Base-by-base conservation (phyloP, 1,140 invertebrate species). In the Phymastichus coffea region DNA sequence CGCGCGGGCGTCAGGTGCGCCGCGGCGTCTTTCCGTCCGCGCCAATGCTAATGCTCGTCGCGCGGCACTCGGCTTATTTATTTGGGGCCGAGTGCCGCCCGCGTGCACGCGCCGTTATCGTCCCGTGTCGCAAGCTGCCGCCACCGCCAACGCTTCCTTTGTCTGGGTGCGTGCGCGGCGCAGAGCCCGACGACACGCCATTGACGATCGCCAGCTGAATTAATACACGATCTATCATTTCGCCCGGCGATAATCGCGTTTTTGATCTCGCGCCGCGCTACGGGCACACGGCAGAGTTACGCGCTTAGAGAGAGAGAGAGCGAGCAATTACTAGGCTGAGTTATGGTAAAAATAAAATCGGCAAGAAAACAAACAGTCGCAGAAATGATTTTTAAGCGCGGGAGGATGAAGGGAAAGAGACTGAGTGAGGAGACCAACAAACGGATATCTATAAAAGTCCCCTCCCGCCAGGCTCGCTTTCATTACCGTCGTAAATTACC, bases 401-500 rank as follows among this genome's bases (percentile, higher is more conserved):
- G 19, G 40, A 8, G 38, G 17, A n/a, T n/a, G 38, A 41, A 43
- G 40, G 9, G 40, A 43, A 10, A 43, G 6, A 41, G 10, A 12
- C n/a, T n/a, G n/a, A 9, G 37, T 15, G n/a, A 40, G 37, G 37
- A 43, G 43, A 28, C 33, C 52, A n/a, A n/a, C n/a, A n/a, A n/a
- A 57, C 60, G 54, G 37, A 56, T 33, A 33, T 57, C 59, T 55
- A 56, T 62, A 57, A 62, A 62, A 62, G 53, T 49, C 6, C 6
- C 12, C 47, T 52, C 52, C 48, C 60, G 54, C 48, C 26, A 57
- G 40, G 17, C 52, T 44, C n/a, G n/a, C n/a, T 57, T 51, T 62
- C 35, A 62, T 62, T 56, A 28, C 33, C 23, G 55, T 25, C 55
- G 68, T 74, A 74, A 75, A 72, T 76, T 70, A 74, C 72, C 65